Evolutionary conservation across 1,140 invertebrate species (phyloP).

Genomic region (Drosophila pectinifera): DNA sequence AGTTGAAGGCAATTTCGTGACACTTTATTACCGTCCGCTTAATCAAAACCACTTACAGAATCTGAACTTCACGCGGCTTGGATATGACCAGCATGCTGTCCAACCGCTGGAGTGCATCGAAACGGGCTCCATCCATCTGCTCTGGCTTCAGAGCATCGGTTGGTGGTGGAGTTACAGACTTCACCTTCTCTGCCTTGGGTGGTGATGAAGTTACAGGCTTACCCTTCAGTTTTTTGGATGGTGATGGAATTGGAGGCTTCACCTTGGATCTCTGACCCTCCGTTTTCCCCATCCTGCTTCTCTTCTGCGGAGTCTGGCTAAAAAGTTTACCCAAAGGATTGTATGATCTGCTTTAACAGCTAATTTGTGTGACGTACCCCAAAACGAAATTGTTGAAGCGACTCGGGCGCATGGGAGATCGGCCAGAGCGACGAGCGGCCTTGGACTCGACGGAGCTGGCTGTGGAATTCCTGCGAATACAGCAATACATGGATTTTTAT

Average conservation of each 20-base stretch:
- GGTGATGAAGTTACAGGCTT: neutral
- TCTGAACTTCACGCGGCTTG: conserved; percentile 56
- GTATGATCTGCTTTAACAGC: neutral
- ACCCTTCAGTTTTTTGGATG: neutral
- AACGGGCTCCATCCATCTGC: conserved; percentile 19
- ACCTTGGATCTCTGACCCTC: neutral
- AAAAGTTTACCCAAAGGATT: neutral
- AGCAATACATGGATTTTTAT: neutral
- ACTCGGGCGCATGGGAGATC: conserved; percentile 37
- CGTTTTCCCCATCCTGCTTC: neutral
- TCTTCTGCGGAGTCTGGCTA: conserved; percentile 1
- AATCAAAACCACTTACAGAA: conserved; percentile 53
- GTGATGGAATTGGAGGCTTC: neutral
- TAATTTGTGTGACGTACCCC: conserved; percentile 16
- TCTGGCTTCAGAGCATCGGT: conserved; percentile 3
- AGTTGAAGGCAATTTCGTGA: conserved; percentile 19
- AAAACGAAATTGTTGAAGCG: conserved; percentile 44
- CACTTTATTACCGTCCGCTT: conserved; percentile 9
- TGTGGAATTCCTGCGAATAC: conserved; percentile 22
- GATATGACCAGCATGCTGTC: conserved; percentile 39
- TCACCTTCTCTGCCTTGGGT: neutral
- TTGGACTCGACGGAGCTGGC: conserved; percentile 37
- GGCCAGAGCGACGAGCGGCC: conserved; percentile 37
- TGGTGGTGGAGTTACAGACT: neutral
- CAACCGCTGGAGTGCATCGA: conserved; percentile 27